These are phyloP conservation scores for Drosophila sechellia DNA, from an alignment of 1,140 invertebrate species.

Conservation along the genomic window DNA sequence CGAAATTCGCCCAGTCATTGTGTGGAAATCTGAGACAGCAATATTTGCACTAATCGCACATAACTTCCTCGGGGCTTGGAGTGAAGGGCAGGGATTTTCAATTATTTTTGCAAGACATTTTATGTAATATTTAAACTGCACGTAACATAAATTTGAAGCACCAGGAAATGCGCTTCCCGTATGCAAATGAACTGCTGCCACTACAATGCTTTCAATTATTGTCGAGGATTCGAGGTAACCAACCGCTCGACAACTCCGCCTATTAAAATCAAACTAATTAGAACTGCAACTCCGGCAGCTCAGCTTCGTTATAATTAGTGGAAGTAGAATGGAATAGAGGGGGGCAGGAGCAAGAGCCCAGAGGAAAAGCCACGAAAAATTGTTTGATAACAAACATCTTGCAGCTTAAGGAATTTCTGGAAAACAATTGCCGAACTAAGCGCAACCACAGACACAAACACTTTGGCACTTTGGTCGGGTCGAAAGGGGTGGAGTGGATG, in stretches of 20 bases:
- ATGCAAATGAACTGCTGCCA: conserved; percentile 37
- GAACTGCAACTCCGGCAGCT: conserved; percentile 17
- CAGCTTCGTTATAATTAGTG: conserved; percentile 39
- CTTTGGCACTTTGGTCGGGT: conserved; percentile 13
- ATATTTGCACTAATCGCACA: conserved; percentile 40
- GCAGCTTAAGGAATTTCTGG: conserved; percentile 58
- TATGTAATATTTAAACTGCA: conserved; percentile 25
- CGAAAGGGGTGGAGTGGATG: background rate
- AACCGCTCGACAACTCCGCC: conserved; percentile 22
- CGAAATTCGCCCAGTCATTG: conserved; percentile 33
- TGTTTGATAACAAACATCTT: conserved; percentile 58
- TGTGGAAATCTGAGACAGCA: conserved; percentile 34
- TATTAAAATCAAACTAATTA: conserved; percentile 52
- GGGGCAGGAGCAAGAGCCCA: too few relatives aligned
- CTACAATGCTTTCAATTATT: conserved; percentile 41
- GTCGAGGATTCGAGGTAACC: conserved; percentile 10
- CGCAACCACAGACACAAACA: conserved; percentile 51
- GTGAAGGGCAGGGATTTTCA: conserved; percentile 16
- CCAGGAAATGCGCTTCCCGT: conserved; percentile 1
- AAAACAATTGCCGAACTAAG: conserved; percentile 62
- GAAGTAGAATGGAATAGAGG: background rate
- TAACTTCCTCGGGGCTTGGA: background rate
- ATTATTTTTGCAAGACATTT: conserved; percentile 48
- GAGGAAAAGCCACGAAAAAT: conserved; percentile 26
- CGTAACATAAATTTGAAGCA: conserved; percentile 28